A percentile compares a stretch with the other conserved stretches of the same genome.
Evolutionary conservation across 1,140 invertebrate species (phyloP).

Genomic region (Bombus waltoni): DNA sequence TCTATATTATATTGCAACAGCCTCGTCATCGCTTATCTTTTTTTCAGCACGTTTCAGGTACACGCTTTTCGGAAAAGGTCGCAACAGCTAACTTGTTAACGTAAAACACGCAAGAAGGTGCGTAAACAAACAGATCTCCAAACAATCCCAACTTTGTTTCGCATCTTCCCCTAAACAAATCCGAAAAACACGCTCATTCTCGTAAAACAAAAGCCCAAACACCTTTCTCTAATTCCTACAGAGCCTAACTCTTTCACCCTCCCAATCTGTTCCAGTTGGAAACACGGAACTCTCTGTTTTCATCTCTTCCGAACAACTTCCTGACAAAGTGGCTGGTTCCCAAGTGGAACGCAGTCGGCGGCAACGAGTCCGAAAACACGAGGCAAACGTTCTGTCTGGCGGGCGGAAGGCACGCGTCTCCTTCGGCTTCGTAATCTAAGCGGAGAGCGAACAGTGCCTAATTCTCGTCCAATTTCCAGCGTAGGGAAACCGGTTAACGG

Average conservation of each 20-base stretch:
- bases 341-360: not conserved
- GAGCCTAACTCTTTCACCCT: not conserved
- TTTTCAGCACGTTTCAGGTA: too few relatives aligned
- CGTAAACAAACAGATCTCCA: not conserved
- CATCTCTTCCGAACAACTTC: not conserved
- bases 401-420: not conserved
- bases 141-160: not conserved
- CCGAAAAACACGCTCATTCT: not conserved
- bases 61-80: too few relatives aligned
- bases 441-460: slow-evolving; percentile 72
- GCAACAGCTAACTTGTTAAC: not conserved
- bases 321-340: not conserved
- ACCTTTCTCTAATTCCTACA: not conserved
- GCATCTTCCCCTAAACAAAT: not conserved
- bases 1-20: too few relatives aligned
- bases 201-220: not conserved
- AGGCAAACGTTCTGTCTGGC: too few relatives aligned
- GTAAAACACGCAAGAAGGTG: not conserved
- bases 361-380: slow-evolving; percentile 33
- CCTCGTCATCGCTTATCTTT: too few relatives aligned
- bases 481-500: slow-evolving; percentile 52
- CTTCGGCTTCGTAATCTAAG: slow-evolving; percentile 68
- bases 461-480: slow-evolving; percentile 73
- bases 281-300: not conserved
- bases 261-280: not conserved